Base-by-base conservation (phyloP, 2,888 invertebrate species). In the Dendrolimus houi region DNA sequence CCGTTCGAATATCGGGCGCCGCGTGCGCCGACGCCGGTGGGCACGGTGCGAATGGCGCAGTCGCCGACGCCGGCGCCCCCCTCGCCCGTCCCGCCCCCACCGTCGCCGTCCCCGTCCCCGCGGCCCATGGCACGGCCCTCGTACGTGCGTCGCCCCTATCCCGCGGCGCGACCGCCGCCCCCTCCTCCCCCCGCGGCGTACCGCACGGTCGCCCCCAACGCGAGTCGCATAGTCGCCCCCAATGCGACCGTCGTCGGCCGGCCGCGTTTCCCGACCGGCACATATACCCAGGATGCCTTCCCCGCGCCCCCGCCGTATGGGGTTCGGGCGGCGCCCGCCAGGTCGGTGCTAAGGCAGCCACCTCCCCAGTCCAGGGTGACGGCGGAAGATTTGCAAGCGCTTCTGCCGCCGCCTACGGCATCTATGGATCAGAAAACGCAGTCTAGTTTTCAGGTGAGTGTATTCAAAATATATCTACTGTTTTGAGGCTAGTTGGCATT, bases 351-450 rank as follows among this genome's bases (percentile, higher is more conserved):
- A 9, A 67, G 69, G 56, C 65, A 68, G 54, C 71, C 71, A 41
- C 62, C 71, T 1, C 69, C 68, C 42, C 76, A 70, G 2, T 64
- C 81, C 52, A 64, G 84, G 41, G 85, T 88, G 62, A 79, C 86
- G 6, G 81, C 75, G 1, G 87, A 87, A 58, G 89, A 90, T 61
- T 69, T 91, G 56, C 86, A 91, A 74, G 82, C 92, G 68, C 63
- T 93, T 64, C 75, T 92, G 70, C 87, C 87, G 66, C 87, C 86
- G 55, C 75, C 93, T 60, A 82, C 92, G 69, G 74, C 86, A 14
- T 79, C 84, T 3, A 93, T 93, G 93, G 93, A 93, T 62, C 93
- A 92, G 68, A 92, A 91, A 66, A 93, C 93, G 42, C 92, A 93
- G 72, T 92, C 91, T 52, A 93, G 93, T 79, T 92, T 92, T 70